Evolutionary conservation across 1,140 invertebrate species (phyloP).

Genomic region (Battus philenor): DNA sequence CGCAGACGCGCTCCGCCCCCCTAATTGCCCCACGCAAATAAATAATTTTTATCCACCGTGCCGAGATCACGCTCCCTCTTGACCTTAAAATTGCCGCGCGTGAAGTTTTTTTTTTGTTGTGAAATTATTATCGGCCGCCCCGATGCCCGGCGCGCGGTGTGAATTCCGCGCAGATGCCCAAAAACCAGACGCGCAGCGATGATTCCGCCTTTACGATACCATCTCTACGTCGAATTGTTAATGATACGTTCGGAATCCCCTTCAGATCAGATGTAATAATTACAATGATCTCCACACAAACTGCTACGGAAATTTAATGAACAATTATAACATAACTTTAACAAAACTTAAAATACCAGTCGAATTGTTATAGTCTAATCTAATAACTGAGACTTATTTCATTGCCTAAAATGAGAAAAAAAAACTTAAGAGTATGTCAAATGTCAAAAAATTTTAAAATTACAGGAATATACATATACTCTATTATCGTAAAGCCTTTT

Average conservation of each 20-base stretch:
- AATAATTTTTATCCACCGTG: constrained; percentile 64
- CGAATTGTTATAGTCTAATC: too few relatives aligned
- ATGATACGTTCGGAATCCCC: constrained; percentile 43
- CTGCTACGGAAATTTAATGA: too few relatives aligned
- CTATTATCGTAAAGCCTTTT: too few relatives aligned
- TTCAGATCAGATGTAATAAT: constrained; percentile 41
- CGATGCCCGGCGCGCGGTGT: constrained; percentile 23
- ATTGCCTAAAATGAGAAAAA: too few relatives aligned
- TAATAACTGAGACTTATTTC: too few relatives aligned
- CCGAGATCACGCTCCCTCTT: constrained; percentile 55
- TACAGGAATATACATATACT: too few relatives aligned
- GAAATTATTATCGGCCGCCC: constrained; percentile 50
- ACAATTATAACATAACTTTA: too few relatives aligned
- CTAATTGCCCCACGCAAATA: constrained; percentile 72
- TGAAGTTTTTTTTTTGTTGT: constrained; percentile 50
- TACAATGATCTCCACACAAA: constrained; percentile 21
- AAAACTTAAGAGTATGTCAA: too few relatives aligned
- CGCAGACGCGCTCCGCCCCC: constrained; percentile 55
- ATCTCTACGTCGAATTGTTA: constrained; percentile 59
- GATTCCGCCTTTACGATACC: constrained; percentile 41
- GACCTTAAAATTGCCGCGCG: constrained; percentile 59
- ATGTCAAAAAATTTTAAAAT: too few relatives aligned
- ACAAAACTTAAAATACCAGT: too few relatives aligned
- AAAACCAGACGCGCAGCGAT: constrained; percentile 32
- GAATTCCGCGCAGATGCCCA: constrained; percentile 27